These are phyloP conservation scores for Macrophya annulata DNA, from an alignment of 2,888 invertebrate genomes.

Conservation along the genomic window DNA sequence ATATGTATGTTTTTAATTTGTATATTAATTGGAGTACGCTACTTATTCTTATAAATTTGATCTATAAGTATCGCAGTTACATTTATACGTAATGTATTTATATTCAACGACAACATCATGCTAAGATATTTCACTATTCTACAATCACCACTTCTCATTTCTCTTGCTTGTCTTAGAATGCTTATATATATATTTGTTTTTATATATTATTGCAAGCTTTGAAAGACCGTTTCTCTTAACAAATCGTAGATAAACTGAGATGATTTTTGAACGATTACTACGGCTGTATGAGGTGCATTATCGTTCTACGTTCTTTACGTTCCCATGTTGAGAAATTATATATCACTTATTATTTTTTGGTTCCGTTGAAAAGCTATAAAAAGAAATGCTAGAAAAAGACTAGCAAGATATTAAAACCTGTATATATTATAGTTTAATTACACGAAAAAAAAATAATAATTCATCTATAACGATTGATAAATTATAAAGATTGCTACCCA, in stretches of 20 bases:
- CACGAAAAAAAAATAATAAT: constrained; percentile 9
- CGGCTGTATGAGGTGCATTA: constrained; percentile 7
- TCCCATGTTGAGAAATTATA: constrained; percentile 23
- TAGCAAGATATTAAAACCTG: constrained; percentile 16
- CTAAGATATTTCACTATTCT: constrained; percentile 49
- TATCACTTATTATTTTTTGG: constrained; percentile 44
- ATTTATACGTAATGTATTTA: constrained; percentile 47
- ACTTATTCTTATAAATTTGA: constrained; percentile 52
- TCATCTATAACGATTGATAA: constrained; percentile 23
- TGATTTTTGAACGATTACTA: background rate
- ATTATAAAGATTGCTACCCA: constrained; percentile 24
- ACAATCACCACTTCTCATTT: constrained; percentile 37
- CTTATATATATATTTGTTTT: background rate
- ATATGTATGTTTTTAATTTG: constrained; percentile 38
- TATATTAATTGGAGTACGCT: constrained; percentile 49
- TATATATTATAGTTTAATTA: constrained; percentile 11
- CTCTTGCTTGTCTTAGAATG: constrained; percentile 43
- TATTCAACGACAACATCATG: constrained; percentile 49
- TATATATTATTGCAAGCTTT: constrained; percentile 46
- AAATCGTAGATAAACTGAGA: background rate
- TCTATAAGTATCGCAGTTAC: constrained; percentile 43
- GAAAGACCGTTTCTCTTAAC: constrained; percentile 16
- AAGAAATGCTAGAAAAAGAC: constrained; percentile 14
- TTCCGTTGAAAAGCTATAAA: constrained; percentile 42
- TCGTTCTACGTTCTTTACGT: constrained; percentile 7